phyloP scores from a whole-genome alignment of 2,888 invertebrate genomes.

The Heliconius hortense region DNA sequence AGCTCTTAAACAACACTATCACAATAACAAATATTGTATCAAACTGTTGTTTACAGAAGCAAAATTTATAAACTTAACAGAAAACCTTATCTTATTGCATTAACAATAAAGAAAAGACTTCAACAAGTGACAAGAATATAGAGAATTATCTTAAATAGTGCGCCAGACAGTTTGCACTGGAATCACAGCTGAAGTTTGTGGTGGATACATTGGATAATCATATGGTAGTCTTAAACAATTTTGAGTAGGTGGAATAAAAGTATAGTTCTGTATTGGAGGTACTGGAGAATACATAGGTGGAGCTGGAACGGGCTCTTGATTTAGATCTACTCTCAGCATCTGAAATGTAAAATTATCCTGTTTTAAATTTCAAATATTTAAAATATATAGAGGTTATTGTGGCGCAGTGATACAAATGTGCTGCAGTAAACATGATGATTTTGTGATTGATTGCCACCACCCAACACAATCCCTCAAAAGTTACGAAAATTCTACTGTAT shows the following conservation, averaged over 20 bases:
- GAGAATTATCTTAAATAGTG: slow-evolving; percentile 46
- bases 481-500: too few species aligned
- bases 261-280: slow-evolving; percentile 44
- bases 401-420: background rate
- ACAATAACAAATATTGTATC: slow-evolving; percentile 46
- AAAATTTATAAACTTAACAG: slow-evolving; percentile 14
- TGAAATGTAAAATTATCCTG: slow-evolving; percentile 47
- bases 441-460: too few species aligned
- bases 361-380: background rate
- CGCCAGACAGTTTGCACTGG: slow-evolving; percentile 57
- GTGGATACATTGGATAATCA: slow-evolving; percentile 56
- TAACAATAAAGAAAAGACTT: slow-evolving; percentile 42
- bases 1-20: slow-evolving; percentile 27
- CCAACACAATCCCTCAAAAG: too few species aligned
- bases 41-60: slow-evolving; percentile 30
- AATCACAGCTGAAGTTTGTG: slow-evolving; percentile 50
- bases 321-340: slow-evolving; percentile 56
- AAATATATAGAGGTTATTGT: too few species aligned
- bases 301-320: slow-evolving; percentile 52
- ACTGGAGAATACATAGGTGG: slow-evolving; percentile 54
- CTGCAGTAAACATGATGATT: background rate
- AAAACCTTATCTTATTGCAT: slow-evolving; percentile 46
- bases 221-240: slow-evolving; percentile 55
- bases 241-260: slow-evolving; percentile 51
- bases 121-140: slow-evolving; percentile 6